These are phyloP conservation scores for Megastigmus dorsalis DNA, from an alignment of 2,888 invertebrate species.

Conservation along the genomic window DNA sequence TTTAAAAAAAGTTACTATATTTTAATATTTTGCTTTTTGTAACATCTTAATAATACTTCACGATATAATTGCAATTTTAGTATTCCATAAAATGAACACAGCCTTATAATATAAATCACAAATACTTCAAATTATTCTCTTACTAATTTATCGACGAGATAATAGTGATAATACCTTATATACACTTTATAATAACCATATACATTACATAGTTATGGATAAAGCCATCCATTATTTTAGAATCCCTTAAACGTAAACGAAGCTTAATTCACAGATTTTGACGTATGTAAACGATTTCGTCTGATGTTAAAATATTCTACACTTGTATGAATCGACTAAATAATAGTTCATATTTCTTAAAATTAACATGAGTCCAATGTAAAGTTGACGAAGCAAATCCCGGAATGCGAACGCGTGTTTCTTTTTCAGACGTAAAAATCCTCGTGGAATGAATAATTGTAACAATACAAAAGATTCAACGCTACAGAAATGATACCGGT, in stretches of 20 bases:
- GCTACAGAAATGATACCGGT: slow-evolving; percentile 34
- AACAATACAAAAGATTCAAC: slow-evolving; percentile 23
- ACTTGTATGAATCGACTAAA: slow-evolving; percentile 5
- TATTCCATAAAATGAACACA: slow-evolving; percentile 53
- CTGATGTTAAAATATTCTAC: slow-evolving; percentile 39
- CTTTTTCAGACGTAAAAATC: neutral
- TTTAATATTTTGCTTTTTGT: slow-evolving; percentile 49
- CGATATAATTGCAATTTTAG: slow-evolving; percentile 51
- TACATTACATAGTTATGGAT: slow-evolving; percentile 39
- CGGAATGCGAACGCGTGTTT: slow-evolving; percentile 25
- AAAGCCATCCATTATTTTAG: slow-evolving; percentile 8
- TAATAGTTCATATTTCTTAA: slow-evolving; percentile 37
- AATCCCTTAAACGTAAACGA: slow-evolving; percentile 40
- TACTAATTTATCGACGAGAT: slow-evolving; percentile 41
- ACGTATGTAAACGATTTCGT: slow-evolving; percentile 8
- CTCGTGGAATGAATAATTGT: slow-evolving; percentile 20
- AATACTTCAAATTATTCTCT: slow-evolving; percentile 50
- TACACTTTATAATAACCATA: slow-evolving; percentile 50
- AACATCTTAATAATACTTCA: slow-evolving; percentile 53
- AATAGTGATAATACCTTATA: too few species aligned
- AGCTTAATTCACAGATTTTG: slow-evolving; percentile 33
- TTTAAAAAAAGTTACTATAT: slow-evolving; percentile 54
- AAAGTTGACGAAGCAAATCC: slow-evolving; percentile 20
- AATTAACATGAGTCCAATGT: slow-evolving; percentile 33
- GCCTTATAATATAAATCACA: slow-evolving; percentile 55